Evolutionary conservation across 2,113 vertebrate genomes (phyloP), one percentile per base, ranked within the genome.

Genomic region (Notechis scutatus): DNA sequence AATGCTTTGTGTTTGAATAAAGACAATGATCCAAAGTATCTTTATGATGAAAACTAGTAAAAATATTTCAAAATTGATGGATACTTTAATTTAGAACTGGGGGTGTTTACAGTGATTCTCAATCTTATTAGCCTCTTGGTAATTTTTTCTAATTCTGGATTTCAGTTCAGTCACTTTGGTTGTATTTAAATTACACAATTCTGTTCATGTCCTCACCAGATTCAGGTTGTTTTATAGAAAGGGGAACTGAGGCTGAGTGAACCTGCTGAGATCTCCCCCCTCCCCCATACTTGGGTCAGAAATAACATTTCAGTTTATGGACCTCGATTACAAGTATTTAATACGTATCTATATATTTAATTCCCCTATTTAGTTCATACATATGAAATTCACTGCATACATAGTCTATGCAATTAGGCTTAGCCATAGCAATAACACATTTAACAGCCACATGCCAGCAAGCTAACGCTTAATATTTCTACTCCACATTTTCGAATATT

Each of bases 81-180:
- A 64, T 14, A 52, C 69, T 92, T 89, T 87, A 0, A 0, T 0
- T 2, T 85, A n/a, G 92, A 93, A 24, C 52, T 93, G 56, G 5
- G 34, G 90, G 29, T 81, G n/a, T 94, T 94, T 94, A 86, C 85
- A 42, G 7, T 81, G 12, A 57, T 42, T 88, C 10, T 52, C 50
- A 47, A 24, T 15, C 23, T 81, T 12, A 20, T 21, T 29, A n/a
- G n/a, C 20, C 42, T 23, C 23, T 23, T 56, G 18, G 52, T 26
- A 52, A 14, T 52, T 69, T 52, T 55, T 59, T 21, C 34, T 81
- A 81, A 42, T 23, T 92, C 39, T 56, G 56, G 14, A 85, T 50
- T 88, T 74, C 52, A 55, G 5, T 57, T 42, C 23, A 55, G n/a
- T 85, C 4, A 23, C 26, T 42, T 34, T 39, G 14, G 26, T 89